phyloP scores from a whole-genome alignment of 2,888 invertebrate genomes.

The Sceliomorpha sp. region DNA sequence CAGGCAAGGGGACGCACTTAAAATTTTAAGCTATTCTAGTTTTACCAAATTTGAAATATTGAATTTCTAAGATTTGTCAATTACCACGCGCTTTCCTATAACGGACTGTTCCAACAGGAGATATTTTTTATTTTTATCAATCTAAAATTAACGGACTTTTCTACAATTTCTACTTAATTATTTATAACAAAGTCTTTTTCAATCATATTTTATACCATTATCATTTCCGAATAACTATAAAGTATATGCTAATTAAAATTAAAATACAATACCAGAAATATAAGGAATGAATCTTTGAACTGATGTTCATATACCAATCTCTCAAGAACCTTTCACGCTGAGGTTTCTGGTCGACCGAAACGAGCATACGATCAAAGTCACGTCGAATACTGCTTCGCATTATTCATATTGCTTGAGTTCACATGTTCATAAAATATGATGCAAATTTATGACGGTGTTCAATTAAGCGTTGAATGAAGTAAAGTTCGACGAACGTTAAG shows the following conservation, averaged over 20 bases:
- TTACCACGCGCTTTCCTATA: too few species aligned
- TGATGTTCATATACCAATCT: slow-evolving; percentile 19
- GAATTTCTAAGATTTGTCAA: too few species aligned
- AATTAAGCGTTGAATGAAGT: slow-evolving; percentile 29
- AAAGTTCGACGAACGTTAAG: neutral
- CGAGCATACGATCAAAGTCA: slow-evolving; percentile 26
- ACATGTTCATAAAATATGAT: slow-evolving; percentile 23
- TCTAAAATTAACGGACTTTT: too few species aligned
- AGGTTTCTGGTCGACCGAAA: slow-evolving; percentile 21
- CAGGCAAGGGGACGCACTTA: too few species aligned
- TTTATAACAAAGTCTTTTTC: too few species aligned
- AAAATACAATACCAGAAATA: neutral
- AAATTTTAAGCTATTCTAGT: too few species aligned
- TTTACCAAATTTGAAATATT: too few species aligned
- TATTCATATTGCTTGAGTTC: slow-evolving; percentile 26
- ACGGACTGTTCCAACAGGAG: too few species aligned
- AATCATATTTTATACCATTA: too few species aligned
- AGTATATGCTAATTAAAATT: neutral
- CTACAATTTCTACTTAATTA: too few species aligned
- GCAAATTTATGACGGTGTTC: slow-evolving; percentile 16
- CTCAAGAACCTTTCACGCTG: slow-evolving; percentile 1
- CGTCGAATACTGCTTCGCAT: slow-evolving; percentile 22
- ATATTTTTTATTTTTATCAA: too few species aligned
- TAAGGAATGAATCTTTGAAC: neutral
- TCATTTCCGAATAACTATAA: too few species aligned